A percentile compares a stretch with the other conserved stretches of the same genome.
Evolutionary conservation across 2,888 invertebrate genomes (phyloP).

Genomic region (Tipula lateralis): DNA sequence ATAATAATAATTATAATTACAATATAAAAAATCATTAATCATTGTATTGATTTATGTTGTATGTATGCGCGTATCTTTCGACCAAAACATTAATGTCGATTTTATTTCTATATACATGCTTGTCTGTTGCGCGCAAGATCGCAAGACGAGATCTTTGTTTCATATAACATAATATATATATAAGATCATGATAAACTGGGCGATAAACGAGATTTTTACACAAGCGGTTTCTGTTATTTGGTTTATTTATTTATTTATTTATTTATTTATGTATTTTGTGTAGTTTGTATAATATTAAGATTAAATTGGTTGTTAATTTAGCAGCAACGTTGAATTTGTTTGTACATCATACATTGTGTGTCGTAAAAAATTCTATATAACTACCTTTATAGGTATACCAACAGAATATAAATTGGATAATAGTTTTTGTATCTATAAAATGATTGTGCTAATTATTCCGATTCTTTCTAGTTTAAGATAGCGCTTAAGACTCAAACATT

Average conservation of each 20-base stretch:
- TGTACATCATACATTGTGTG: not conserved
- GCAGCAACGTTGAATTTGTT: not conserved
- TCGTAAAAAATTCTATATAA: too few relatives aligned
- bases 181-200: slow-evolving; percentile 14
- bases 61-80: not conserved
- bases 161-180: not conserved
- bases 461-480: not conserved
- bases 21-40: slow-evolving; percentile 24
- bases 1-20: not conserved
- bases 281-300: not conserved
- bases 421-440: not conserved
- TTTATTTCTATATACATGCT: too few relatives aligned
- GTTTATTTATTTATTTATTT: not conserved
- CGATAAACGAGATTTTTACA: slow-evolving; percentile 24
- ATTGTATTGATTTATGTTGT: not conserved
- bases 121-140: not conserved
- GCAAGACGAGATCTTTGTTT: not conserved
- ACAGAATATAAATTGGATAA: not conserved
- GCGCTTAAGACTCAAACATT: too few relatives aligned
- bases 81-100: not conserved
- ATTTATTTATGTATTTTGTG: slow-evolving; percentile 14
- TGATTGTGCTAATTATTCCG: not conserved
- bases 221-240: not conserved
- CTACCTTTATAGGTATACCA: too few relatives aligned
- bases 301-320: slow-evolving; percentile 19